These are phyloP conservation scores for Epicauta chinensis DNA, from an alignment of 1,140 invertebrate species.

Conservation along the genomic window DNA sequence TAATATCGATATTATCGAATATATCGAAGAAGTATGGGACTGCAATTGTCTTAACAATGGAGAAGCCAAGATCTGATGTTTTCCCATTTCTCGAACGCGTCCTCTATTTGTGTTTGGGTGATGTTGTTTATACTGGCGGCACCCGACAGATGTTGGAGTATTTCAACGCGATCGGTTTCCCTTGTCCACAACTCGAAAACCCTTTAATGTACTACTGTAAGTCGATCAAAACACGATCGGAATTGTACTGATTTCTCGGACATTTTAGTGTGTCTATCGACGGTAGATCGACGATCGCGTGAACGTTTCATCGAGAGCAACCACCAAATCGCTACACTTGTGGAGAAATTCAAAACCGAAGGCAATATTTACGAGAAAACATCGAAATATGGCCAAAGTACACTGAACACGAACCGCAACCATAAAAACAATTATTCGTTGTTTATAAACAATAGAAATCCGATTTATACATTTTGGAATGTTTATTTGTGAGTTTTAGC, in stretches of 20 bases:
- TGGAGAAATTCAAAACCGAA: slow-evolving; percentile 86
- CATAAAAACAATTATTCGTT: too few relatives aligned
- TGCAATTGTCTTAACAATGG: slow-evolving; percentile 83
- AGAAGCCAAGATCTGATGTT: slow-evolving; percentile 88
- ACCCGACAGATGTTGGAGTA: slow-evolving; percentile 87
- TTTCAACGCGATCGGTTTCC: slow-evolving; percentile 85
- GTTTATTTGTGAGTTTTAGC: slow-evolving; percentile 47
- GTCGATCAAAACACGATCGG: slow-evolving; percentile 39
- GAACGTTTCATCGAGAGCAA: slow-evolving; percentile 89
- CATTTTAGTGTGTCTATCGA: slow-evolving; percentile 76
- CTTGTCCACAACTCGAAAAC: slow-evolving; percentile 87
- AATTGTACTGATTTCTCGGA: neutral
- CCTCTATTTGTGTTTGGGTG: slow-evolving; percentile 77
- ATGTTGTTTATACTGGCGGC: slow-evolving; percentile 85
- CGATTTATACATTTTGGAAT: neutral
- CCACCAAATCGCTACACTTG: slow-evolving; percentile 83
- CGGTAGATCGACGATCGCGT: slow-evolving; percentile 79
- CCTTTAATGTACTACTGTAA: slow-evolving; percentile 90
- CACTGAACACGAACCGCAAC: too few relatives aligned
- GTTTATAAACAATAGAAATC: too few relatives aligned
- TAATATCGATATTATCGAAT: slow-evolving; percentile 87
- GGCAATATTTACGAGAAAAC: slow-evolving; percentile 59
- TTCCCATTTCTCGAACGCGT: slow-evolving; percentile 85
- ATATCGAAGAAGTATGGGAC: slow-evolving; percentile 86
- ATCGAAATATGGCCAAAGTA: slow-evolving; percentile 32